Evolutionary conservation across 2,888 invertebrate species (phyloP), one percentile per base, ranked within the genome.

Genomic region (Drosophila meridiana): DNA sequence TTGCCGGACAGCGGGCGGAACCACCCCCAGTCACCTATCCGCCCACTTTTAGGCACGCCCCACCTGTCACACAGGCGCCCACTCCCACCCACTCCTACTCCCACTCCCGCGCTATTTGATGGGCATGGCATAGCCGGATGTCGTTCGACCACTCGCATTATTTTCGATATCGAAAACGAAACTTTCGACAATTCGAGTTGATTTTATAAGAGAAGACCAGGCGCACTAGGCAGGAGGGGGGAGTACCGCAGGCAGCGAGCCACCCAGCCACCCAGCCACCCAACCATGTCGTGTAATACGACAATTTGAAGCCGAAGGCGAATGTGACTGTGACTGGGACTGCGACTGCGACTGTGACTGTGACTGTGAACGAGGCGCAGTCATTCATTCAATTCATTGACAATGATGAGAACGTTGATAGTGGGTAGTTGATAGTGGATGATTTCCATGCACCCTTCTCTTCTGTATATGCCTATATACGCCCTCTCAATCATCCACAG

Each of bases 381-480:
- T 77, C 83, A 79, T 69, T 83, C 89, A 81, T 73, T 88, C 77
- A 87, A 78, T 89, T 83, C 89, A 86, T 89, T 89, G 85, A 89
- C 89, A 81, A 86, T 87, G 89, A 89, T 89, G 87, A 83, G 82
- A 68, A 81, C 71, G 76, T 68, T 82, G 85, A 87, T 86, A 88
- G 85, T 69, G 56, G 69, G 70, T 86, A 88, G 83, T 86, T 85
- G 13, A 47, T 48, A 52, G 50, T 52, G 50, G 34, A 34, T 83
- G 72, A 85, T 66, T 83, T 73, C 14, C 55, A 47, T 47, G 69
- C 65, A 5, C 2, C 5, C 30, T 7, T 36, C 32, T 42, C 59
- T 52, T 30, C 0, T 8, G 9, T 26, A 30, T 13, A 6, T 14
- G 14, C 14, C 5, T 34, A 32, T 26, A 59, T 43, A 14, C 45